Evolutionary conservation across 2,888 invertebrate genomes (phyloP).

Genomic region (Lasioglossum villosulum): DNA sequence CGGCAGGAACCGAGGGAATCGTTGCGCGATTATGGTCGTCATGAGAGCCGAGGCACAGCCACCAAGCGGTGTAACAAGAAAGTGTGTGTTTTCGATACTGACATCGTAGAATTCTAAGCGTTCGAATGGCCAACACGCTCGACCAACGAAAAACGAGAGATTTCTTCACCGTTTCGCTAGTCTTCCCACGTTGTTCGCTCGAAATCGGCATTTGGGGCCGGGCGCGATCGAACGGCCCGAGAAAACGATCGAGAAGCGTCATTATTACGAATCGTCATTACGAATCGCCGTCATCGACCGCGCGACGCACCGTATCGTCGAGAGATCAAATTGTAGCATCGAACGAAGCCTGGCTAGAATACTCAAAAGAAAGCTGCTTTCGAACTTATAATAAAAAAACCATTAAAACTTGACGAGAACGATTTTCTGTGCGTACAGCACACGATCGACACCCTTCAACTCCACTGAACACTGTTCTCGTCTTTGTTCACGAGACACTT

Average conservation of each 20-base stretch:
- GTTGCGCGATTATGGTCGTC: background rate
- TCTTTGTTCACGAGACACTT: background rate
- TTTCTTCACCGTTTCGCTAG: constrained; percentile 26
- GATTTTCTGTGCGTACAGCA: background rate
- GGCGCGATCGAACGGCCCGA: background rate
- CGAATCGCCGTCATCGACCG: constrained; percentile 66
- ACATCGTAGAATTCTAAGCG: constrained; percentile 20
- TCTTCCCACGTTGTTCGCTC: constrained; percentile 46
- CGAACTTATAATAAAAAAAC: constrained; percentile 78
- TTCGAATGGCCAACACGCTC: background rate
- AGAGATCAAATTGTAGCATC: constrained; percentile 75
- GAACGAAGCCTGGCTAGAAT: constrained; percentile 77
- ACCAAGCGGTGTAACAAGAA: background rate
- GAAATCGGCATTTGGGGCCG: background rate
- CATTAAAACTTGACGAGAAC: constrained; percentile 43
- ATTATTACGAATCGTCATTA: constrained; percentile 44
- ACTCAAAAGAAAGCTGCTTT: constrained; percentile 75
- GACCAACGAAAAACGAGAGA: constrained; percentile 4
- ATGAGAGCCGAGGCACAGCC: constrained; percentile 5
- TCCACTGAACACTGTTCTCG: background rate
- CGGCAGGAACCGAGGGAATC: background rate
- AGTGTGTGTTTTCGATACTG: background rate
- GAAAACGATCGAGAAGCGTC: constrained; percentile 26
- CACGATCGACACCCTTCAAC: background rate
- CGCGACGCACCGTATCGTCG: constrained; percentile 56